A percentile compares a stretch with the other conserved stretches of the same genome.
phyloP scores from a whole-genome alignment of 2,113 vertebrate genomes.

The Serinus canaria region DNA sequence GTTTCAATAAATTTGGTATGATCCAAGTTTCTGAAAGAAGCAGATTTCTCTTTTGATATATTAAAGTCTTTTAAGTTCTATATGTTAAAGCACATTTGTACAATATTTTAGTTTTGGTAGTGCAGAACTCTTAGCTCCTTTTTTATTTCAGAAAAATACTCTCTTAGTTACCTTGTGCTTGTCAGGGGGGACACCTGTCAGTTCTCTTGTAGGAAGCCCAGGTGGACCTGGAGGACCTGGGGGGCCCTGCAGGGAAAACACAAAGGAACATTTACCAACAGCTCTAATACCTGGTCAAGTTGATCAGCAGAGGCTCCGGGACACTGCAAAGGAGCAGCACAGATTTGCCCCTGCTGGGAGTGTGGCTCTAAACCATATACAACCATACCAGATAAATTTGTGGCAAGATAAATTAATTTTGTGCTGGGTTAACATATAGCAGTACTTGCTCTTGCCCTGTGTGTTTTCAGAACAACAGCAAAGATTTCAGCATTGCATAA shows the following conservation, averaged over 20 bases:
- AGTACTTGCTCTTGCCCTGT: background rate
- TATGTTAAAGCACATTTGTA: background rate
- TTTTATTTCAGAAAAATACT: background rate
- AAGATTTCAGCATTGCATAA: background rate
- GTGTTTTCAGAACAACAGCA: background rate
- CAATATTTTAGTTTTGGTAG: background rate
- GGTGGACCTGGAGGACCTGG: constrained; percentile 71
- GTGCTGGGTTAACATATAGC: background rate
- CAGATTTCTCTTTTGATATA: background rate
- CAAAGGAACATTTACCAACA: background rate
- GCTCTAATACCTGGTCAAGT: background rate
- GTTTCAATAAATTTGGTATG: background rate
- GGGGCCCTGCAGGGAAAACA: constrained; percentile 63
- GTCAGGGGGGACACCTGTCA: background rate
- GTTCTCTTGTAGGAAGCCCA: constrained; percentile 48
- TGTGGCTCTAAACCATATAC: background rate
- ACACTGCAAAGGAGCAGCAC: background rate
- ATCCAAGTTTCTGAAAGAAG: background rate
- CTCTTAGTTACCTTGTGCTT: constrained; percentile 70
- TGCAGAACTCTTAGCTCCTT: background rate
- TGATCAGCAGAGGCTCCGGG: background rate
- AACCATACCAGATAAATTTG: background rate
- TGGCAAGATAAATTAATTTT: background rate
- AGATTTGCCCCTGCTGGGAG: background rate
- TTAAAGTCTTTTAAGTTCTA: background rate